phyloP scores from a whole-genome alignment of 2,113 vertebrate genomes.

The Dasyprocta punctata region DNA sequence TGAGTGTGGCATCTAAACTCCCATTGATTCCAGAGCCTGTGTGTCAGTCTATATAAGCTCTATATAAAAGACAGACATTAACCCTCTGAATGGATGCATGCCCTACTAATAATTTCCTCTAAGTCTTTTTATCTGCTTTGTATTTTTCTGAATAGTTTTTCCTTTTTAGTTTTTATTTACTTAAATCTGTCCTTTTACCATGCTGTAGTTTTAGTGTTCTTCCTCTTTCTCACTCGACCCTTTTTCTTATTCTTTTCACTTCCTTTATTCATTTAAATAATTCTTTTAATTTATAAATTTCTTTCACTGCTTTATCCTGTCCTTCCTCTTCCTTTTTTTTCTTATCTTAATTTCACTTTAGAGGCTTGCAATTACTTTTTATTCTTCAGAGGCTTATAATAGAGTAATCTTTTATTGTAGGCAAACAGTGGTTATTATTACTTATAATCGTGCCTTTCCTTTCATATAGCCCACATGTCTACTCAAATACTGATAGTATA shows the following conservation, averaged over 20 bases:
- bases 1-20: background rate
- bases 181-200: background rate
- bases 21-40: background rate
- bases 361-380: background rate
- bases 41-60: background rate
- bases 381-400: background rate
- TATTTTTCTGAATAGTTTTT: slow-evolving; percentile 32
- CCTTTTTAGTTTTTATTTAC: background rate
- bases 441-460: background rate
- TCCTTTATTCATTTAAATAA: background rate
- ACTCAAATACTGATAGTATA: background rate
- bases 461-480: background rate
- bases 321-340: background rate
- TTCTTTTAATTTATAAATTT: background rate
- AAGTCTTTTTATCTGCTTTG: slow-evolving; percentile 1
- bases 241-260: background rate
- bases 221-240: background rate
- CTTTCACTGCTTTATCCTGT: background rate
- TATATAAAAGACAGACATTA: background rate
- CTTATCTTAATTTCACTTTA: slow-evolving; percentile 7
- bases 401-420: background rate
- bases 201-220: background rate
- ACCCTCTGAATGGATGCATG: background rate
- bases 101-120: background rate
- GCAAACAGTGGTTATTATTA: background rate